Evolutionary conservation across 35 echinoderm and acorn worm genomes (phyloP), one percentile per base, ranked within the genome.

Genomic region (Stichopus chloronotus): DNA sequence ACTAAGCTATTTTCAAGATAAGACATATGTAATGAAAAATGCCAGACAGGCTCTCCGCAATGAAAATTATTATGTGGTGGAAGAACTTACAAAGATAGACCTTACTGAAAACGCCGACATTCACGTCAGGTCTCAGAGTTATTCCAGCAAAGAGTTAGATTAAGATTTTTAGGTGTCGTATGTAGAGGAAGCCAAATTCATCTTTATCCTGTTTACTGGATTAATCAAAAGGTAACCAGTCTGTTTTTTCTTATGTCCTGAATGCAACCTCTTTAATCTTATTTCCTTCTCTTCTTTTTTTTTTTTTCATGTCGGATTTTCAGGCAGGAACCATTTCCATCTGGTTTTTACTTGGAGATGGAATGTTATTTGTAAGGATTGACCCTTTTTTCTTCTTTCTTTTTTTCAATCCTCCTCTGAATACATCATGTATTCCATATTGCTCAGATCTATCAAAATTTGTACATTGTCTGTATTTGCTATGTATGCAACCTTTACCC

Each of bases 311-410:
- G 82, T 8, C 56, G 82, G 53, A 57, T 12, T 85, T 85, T 85
- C 1, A 17, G 54, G 82, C 56, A 85, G 2, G 11, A 25, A 4
- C 19, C 56, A 85, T 85, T 19, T 54, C 13, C 43, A 10, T 85
- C 4, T 85, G 0, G 82, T 19, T 43, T 25, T 78, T 23, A 78
- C 21, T 21, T 5, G 1, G 21, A 78, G n/a, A 78, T 78, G n/a
- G 76, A 78, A 0, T 4, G n/a, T 3, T 78, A 8, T 78, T 21
- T n/a, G 17, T 19, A 78, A 20, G 76, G 20, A n/a, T 24, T 78
- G n/a, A 78, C 6, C 11, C 17, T 7, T 78, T 78, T 78, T 78
- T 78, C 76, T 78, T 78, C 10, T 78, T 78, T 78, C 76, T 78
- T 78, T 78, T 78, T 43, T 78, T 23, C 76, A 5, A 78, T 78